Evolutionary conservation across 1,140 invertebrate species (phyloP).

Genomic region (Drosophila simulans): DNA sequence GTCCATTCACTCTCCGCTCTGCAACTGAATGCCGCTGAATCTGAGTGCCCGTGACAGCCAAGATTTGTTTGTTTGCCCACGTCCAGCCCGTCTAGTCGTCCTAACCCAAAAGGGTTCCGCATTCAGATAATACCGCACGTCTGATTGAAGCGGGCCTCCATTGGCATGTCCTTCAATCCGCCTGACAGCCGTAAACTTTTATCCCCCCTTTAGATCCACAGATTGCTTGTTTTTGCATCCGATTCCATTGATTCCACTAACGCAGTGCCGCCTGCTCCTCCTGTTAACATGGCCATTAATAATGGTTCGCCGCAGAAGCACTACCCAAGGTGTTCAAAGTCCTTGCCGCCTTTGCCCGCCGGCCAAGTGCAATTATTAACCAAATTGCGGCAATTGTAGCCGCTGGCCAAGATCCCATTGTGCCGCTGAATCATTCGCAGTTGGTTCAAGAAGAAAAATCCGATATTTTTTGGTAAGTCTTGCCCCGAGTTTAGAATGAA

Average conservation of each 20-base stretch:
- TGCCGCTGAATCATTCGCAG: slow-evolving; percentile 3
- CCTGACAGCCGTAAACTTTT: slow-evolving; percentile 50
- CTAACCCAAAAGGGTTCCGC: slow-evolving; percentile 52
- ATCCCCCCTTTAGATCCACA: not conserved
- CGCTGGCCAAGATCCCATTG: not conserved
- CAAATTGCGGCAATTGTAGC: slow-evolving; percentile 20
- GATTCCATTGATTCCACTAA: not conserved
- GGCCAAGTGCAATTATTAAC: slow-evolving; percentile 30
- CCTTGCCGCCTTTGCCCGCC: slow-evolving; percentile 5
- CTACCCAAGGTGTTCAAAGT: slow-evolving; percentile 25
- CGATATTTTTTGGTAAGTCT: no score
- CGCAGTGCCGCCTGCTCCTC: not conserved
- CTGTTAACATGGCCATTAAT: slow-evolving; percentile 47
- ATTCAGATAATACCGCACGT: slow-evolving; percentile 28
- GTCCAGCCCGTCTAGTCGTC: slow-evolving; percentile 3
- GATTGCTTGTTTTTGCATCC: not conserved
- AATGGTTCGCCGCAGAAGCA: slow-evolving; percentile 15
- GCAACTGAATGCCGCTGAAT: slow-evolving; percentile 56
- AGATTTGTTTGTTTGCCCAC: slow-evolving; percentile 67
- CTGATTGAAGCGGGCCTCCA: slow-evolving; percentile 58
- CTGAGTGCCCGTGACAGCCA: slow-evolving; percentile 61
- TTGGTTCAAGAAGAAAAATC: not conserved
- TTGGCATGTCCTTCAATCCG: slow-evolving; percentile 51
- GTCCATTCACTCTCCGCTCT: slow-evolving; percentile 33
- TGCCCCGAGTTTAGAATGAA: no score